A percentile compares a stretch with the other conserved stretches of the same genome.
Conservation (phyloP, 2,888 invertebrate genomes). For the Patella pellucida region DNA sequence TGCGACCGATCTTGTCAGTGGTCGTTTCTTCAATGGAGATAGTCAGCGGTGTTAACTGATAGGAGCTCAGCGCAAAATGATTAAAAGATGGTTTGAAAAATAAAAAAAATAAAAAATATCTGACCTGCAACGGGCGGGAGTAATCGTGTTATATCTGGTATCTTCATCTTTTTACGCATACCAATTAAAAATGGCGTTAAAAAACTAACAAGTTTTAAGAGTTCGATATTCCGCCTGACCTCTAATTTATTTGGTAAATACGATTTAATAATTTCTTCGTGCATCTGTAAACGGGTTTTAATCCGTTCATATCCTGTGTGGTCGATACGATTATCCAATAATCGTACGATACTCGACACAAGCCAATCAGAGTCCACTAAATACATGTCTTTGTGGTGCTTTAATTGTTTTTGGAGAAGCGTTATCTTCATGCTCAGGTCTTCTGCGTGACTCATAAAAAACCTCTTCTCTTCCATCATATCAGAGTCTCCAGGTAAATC, state of each 20-base stretch:
- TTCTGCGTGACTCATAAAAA: conserved; percentile 67
- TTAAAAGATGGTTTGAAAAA: neutral
- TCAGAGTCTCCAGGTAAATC: conserved; percentile 61
- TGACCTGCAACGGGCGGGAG: conserved; percentile 64
- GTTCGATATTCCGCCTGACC: conserved; percentile 57
- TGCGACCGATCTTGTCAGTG: too few species aligned
- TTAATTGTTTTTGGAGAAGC: conserved; percentile 57
- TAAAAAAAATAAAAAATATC: conserved; percentile 8
- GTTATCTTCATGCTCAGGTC: conserved; percentile 64
- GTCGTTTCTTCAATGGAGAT: too few species aligned
- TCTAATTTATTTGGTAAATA: conserved; percentile 62
- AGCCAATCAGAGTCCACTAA: conserved; percentile 64
- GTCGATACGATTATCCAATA: conserved; percentile 64
- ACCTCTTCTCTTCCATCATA: conserved; percentile 61
- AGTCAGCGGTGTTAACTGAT: neutral
- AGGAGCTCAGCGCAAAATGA: neutral
- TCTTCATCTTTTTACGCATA: conserved; percentile 69
- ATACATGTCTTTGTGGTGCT: conserved; percentile 62
- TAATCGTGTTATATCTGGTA: conserved; percentile 63
- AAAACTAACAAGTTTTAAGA: conserved; percentile 68
- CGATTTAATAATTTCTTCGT: conserved; percentile 63
- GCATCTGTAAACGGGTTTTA: conserved; percentile 67
- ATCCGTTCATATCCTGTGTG: conserved; percentile 65
- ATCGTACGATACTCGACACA: conserved; percentile 59
- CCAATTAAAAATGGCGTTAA: conserved; percentile 68